A percentile compares a stretch with the other conserved stretches of the same genome.
Evolutionary conservation across 1,140 invertebrate species (phyloP).

Genomic region (Scaptomyza montana): DNA sequence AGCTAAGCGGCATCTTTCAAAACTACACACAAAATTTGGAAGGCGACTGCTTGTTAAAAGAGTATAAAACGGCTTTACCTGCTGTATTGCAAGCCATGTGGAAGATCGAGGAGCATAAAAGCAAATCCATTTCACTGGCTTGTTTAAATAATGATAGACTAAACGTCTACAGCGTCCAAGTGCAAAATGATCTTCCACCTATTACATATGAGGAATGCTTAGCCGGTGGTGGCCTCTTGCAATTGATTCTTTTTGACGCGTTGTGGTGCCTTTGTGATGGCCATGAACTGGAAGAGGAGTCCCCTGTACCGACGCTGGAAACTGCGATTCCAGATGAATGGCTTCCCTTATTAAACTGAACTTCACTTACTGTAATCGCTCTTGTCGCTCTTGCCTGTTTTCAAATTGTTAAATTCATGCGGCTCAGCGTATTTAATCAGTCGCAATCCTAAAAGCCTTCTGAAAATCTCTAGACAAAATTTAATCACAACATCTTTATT

Average conservation of each 20-base stretch:
- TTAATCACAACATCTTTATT: too few species aligned
- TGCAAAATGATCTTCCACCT: conserved; percentile 35
- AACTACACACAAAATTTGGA: conserved; percentile 15
- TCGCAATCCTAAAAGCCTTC: too few species aligned
- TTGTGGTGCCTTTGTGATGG: conserved; percentile 27
- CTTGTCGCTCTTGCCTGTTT: neutral
- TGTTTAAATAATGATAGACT: conserved; percentile 23
- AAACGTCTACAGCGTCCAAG: conserved; percentile 17
- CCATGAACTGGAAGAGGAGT: conserved; percentile 16
- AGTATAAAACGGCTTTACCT: conserved; percentile 11
- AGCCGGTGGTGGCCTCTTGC: conserved; percentile 22
- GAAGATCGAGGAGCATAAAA: conserved; percentile 23
- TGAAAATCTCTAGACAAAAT: too few species aligned
- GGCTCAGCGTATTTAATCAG: neutral
- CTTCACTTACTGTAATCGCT: neutral
- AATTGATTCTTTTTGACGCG: conserved; percentile 35
- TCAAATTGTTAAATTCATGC: neutral
- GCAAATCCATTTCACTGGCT: conserved; percentile 18
- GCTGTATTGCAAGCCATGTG: conserved; percentile 27
- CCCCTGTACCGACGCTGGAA: neutral
- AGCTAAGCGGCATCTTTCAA: neutral
- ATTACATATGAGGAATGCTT: conserved; percentile 34
- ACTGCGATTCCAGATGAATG: conserved; percentile 10
- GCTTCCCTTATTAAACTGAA: conserved; percentile 8
- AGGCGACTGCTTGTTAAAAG: neutral